Evolutionary conservation across 2,888 invertebrate genomes (phyloP).

Genomic region (Cordilura impudica): DNA sequence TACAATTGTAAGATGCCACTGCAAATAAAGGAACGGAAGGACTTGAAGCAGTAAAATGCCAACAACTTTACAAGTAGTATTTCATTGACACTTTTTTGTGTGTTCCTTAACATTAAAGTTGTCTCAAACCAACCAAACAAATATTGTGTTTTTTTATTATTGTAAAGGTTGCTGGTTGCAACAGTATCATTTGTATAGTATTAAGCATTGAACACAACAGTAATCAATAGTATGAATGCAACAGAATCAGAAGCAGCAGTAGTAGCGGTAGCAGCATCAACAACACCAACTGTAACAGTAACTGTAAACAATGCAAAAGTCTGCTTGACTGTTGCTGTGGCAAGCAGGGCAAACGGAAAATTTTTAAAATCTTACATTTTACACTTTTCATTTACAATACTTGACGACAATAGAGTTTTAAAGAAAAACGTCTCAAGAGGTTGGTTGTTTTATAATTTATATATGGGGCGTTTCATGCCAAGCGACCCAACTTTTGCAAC

Average conservation of each 20-base stretch:
- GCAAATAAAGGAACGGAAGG: constrained; percentile 19
- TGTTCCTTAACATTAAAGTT: constrained; percentile 1
- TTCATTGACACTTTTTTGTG: constrained; percentile 60
- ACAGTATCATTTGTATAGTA: background rate
- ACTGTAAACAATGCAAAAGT: constrained; percentile 34
- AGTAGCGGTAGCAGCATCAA: background rate
- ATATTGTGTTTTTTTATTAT: background rate
- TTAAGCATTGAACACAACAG: constrained; percentile 33
- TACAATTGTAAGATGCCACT: constrained; percentile 24
- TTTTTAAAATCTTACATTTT: constrained; percentile 44
- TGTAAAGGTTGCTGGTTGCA: background rate
- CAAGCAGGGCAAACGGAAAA: background rate
- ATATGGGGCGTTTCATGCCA: no score
- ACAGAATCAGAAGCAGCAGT: background rate
- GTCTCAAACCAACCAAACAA: constrained; percentile 27
- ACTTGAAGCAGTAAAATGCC: constrained; percentile 17
- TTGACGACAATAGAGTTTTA: constrained; percentile 36
- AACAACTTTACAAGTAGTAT: constrained; percentile 53
- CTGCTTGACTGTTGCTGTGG: background rate
- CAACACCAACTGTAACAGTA: constrained; percentile 14
- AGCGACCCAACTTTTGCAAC: no score
- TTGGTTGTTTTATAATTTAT: constrained; percentile 1
- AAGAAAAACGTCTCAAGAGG: constrained; percentile 56
- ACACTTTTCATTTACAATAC: constrained; percentile 33
- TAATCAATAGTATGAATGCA: constrained; percentile 52